Evolutionary conservation across 2,797 vertebrate genomes (phyloP).

Genomic region (Platyrinchus mystaceus): DNA sequence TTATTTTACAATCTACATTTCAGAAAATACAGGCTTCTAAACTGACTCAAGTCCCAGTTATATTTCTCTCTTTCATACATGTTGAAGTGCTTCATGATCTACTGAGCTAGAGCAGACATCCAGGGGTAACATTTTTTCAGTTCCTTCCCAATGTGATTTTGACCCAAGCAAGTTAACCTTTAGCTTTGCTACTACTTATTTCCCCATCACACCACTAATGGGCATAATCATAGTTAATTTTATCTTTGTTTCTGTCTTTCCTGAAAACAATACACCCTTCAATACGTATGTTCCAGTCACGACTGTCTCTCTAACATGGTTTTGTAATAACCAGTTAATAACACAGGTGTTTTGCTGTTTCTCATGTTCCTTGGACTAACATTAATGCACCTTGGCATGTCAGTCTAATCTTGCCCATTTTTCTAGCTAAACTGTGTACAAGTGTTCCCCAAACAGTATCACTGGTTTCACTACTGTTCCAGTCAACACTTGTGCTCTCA

Average conservation of each 20-base stretch:
- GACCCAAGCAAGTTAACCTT: neutral
- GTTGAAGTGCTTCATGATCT: neutral
- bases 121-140: neutral
- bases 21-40: constrained; percentile 35
- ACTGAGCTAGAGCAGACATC: neutral
- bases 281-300: neutral
- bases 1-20: constrained; percentile 55
- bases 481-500: neutral
- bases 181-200: neutral
- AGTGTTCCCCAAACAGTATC: neutral
- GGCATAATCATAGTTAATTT: neutral
- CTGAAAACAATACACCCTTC: neutral
- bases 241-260: neutral
- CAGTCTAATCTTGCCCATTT: neutral
- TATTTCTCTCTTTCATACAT: neutral
- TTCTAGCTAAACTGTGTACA: neutral
- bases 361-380: neutral
- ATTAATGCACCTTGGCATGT: neutral
- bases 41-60: neutral
- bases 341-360: neutral
- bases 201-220: neutral
- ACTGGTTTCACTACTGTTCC: neutral
- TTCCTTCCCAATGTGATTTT: neutral
- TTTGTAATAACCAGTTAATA: neutral
- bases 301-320: neutral